phyloP scores from a whole-genome alignment of 1,140 invertebrate genomes.

The Drosophila pruinosa region DNA sequence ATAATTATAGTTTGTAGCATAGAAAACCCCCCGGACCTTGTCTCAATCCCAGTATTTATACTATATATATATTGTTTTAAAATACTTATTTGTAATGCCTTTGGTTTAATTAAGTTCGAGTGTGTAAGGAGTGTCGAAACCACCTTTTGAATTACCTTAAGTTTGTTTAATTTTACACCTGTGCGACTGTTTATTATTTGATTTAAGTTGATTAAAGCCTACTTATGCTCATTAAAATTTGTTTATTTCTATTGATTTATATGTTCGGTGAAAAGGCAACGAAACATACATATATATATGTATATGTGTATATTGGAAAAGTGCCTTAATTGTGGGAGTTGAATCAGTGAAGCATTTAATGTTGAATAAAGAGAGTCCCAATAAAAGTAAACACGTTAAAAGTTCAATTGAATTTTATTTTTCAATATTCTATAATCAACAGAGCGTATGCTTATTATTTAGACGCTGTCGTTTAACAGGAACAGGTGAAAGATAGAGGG shows the following conservation, averaged over 20 bases:
- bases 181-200: constrained; percentile 23
- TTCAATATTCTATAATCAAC: neutral
- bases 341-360: constrained; percentile 18
- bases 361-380: constrained; percentile 19
- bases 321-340: constrained; percentile 30
- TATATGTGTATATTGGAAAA: constrained; percentile 6
- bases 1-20: constrained; percentile 16
- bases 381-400: constrained; percentile 17
- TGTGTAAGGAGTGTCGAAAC: constrained; percentile 6
- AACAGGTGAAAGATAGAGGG: neutral
- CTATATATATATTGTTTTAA: neutral
- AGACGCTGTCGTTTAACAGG: neutral
- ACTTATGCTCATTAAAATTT: constrained; percentile 1
- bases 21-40: neutral
- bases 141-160: constrained; percentile 14
- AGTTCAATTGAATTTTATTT: neutral
- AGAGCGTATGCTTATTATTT: constrained; percentile 1
- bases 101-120: constrained; percentile 2
- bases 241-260: neutral
- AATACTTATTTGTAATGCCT: neutral
- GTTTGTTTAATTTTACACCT: constrained; percentile 20
- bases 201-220: constrained; percentile 26
- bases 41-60: constrained; percentile 36
- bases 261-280: neutral
- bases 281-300: no score